phyloP scores from a whole-genome alignment of 2,888 invertebrate species.

The Eilema sororculum region DNA sequence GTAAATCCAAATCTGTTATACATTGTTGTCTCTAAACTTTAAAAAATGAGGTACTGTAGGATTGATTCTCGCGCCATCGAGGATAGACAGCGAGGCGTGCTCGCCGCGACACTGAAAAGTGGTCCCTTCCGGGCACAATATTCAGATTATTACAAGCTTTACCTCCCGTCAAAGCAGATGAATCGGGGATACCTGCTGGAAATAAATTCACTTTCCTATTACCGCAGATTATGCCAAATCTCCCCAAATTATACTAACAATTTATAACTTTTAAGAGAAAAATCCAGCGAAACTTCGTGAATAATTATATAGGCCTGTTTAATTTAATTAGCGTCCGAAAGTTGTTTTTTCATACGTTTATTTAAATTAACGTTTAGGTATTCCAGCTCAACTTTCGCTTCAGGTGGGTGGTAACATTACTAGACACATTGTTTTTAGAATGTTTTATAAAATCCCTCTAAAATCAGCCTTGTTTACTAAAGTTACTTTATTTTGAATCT shows the following conservation, averaged over 20 bases:
- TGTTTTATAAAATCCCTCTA: not conserved
- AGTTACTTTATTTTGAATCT: too few species aligned
- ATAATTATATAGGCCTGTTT: conserved; percentile 13
- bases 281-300: conserved; percentile 15
- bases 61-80: conserved; percentile 16
- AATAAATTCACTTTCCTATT: conserved; percentile 27
- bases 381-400: not conserved
- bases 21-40: not conserved
- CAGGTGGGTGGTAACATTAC: not conserved
- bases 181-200: conserved; percentile 13
- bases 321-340: conserved; percentile 13
- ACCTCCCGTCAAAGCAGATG: conserved; percentile 19
- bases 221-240: conserved; percentile 25
- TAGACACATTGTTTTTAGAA: not conserved
- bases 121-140: conserved; percentile 17
- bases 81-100: conserved; percentile 16
- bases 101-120: conserved; percentile 21
- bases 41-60: not conserved
- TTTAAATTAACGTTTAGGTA: conserved; percentile 4
- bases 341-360: conserved; percentile 14
- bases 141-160: conserved; percentile 19
- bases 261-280: conserved; percentile 20
- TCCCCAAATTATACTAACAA: conserved; percentile 20
- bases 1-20: not conserved
- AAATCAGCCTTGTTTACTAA: too few species aligned